Conservation (phyloP, 2,888 invertebrate species). For the Agriopis leucophaearia region DNA sequence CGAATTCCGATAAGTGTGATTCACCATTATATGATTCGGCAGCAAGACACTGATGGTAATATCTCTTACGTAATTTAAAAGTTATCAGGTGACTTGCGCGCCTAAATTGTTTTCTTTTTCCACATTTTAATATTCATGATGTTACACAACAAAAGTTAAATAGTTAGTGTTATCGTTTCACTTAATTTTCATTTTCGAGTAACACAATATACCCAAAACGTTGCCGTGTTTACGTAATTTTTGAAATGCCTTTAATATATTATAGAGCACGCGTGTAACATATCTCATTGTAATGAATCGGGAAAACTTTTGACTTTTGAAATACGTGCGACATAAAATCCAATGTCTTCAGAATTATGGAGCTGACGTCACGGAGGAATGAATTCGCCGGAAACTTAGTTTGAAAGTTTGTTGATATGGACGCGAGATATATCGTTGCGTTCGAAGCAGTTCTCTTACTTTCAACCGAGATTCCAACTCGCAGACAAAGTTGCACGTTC, state of each 20-base stretch:
- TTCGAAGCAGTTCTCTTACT: slow-evolving; percentile 67
- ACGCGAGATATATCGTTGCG: slow-evolving; percentile 69
- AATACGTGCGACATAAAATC: slow-evolving; percentile 51
- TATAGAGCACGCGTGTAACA: slow-evolving; percentile 20
- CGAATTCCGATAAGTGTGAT: slow-evolving; percentile 34
- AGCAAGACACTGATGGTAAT: slow-evolving; percentile 34
- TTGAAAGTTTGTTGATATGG: slow-evolving; percentile 71
- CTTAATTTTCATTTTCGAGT: slow-evolving; percentile 47
- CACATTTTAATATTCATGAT: slow-evolving; percentile 46
- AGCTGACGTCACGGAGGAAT: slow-evolving; percentile 67
- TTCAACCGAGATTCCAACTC: slow-evolving; percentile 58
- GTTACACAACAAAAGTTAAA: slow-evolving; percentile 46
- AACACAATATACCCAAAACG: slow-evolving; percentile 43
- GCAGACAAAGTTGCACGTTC: slow-evolving; percentile 76
- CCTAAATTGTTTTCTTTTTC: slow-evolving; percentile 42
- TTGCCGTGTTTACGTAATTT: slow-evolving; percentile 43
- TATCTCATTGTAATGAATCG: slow-evolving; percentile 32
- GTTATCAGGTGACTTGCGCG: slow-evolving; percentile 44
- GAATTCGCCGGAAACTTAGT: slow-evolving; percentile 65
- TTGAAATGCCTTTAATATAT: slow-evolving; percentile 36
- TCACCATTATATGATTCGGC: slow-evolving; percentile 37
- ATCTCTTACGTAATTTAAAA: slow-evolving; percentile 36
- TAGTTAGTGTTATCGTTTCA: slow-evolving; percentile 49
- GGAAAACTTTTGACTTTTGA: slow-evolving; percentile 42
- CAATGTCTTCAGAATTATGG: slow-evolving; percentile 62